Evolutionary conservation across 2,888 invertebrate genomes (phyloP), one percentile per base, ranked within the genome.

Genomic region (Oxytorus armatus): DNA sequence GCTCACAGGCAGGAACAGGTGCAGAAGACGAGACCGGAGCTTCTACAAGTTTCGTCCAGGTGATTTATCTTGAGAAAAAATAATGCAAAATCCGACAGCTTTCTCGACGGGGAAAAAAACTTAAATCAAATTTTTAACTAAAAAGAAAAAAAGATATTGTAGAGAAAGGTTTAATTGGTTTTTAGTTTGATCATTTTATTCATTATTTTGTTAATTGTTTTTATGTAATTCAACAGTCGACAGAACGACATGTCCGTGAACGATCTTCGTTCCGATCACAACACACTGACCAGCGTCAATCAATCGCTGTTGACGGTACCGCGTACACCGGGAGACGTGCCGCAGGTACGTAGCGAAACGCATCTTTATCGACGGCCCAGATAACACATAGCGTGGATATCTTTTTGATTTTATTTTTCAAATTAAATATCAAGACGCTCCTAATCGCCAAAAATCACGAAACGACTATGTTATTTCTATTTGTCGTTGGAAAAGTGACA

Each of bases 1-100:
- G 95, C 95, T 65, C 95, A 96, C 89, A 94, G 97, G 87, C 96
- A 95, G 86, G 95, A 96, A 84, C 92, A 93, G 89, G 90, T 92
- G 86, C 90, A 93, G 79, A 93, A 93, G 81, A 93, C 93, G 77
- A 90, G 93, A 49, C 89, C 92, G 66, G 93, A 93, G 84, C 82
- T 91, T 69, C 89, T 92, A 39, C 90, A 88, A 72, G 88, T 89
- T 77, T 85, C 89, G 7, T 77, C 88, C 23, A 89, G 88, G 90
- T 90, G 85, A 75, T 73, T 76, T 39, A 75, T 42, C 44, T 0
- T 5, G n/a, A 14, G 29, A 29, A 29, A 29, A 29, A 3, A 29
- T 29, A 29, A 29, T 29, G 29, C 29, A 29, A 29, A 5, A 3
- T 29, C 29, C n/a, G n/a, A n/a, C n/a, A n/a, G n/a, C n/a, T n/a